A percentile compares a stretch with the other conserved stretches of the same genome.
These are phyloP conservation scores for Squalus acanthias DNA, from an alignment of 2,797 vertebrate species.

Conservation along the genomic window DNA sequence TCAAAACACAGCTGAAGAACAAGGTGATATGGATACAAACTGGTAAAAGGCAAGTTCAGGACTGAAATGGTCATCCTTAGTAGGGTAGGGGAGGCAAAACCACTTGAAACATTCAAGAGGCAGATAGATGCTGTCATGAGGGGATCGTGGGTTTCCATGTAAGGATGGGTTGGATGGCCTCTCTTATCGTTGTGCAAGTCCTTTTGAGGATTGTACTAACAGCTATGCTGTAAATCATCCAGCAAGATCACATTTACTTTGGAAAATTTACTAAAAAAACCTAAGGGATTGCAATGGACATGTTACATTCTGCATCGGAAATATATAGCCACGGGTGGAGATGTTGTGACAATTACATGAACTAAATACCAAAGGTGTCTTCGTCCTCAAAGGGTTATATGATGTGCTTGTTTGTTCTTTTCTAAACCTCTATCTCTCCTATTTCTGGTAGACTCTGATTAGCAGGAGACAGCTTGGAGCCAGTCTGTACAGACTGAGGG, in stretches of 20 bases:
- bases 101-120: neutral
- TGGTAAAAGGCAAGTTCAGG: neutral
- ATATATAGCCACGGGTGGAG: neutral
- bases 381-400: conserved; percentile 6
- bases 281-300: neutral
- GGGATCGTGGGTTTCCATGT: neutral
- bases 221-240: neutral
- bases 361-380: conserved; percentile 7
- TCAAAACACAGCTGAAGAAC: neutral
- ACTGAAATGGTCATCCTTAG: neutral
- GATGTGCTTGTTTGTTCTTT: neutral
- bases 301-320: neutral
- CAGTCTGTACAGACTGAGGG: neutral
- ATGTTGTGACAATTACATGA: neutral
- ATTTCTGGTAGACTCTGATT: neutral
- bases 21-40: neutral
- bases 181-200: neutral
- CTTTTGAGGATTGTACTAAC: neutral
- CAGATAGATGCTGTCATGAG: neutral
- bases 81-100: neutral
- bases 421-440: neutral
- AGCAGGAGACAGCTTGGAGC: conserved; percentile 19
- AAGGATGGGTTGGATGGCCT: neutral
- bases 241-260: neutral
- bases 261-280: neutral